Conservation (phyloP, 1,140 invertebrate species). For the Littorina saxatilis region DNA sequence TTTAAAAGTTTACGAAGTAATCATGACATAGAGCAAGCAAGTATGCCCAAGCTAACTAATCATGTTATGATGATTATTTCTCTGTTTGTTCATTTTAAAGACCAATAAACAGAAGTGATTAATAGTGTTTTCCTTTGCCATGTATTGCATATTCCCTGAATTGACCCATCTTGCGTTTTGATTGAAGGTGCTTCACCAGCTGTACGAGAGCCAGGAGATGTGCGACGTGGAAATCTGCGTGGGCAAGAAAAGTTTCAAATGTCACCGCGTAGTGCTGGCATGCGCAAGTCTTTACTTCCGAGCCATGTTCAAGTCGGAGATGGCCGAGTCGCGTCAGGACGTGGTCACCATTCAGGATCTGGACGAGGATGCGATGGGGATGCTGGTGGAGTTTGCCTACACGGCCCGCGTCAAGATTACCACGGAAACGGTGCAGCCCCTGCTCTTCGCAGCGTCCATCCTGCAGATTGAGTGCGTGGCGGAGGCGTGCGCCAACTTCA, state of each 20-base stretch:
- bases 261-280: conserved; percentile 71
- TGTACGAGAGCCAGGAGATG: conserved; percentile 61
- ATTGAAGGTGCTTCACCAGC: conserved; percentile 62
- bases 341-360: conserved; percentile 71
- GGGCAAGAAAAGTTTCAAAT: conserved; percentile 65
- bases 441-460: conserved; percentile 73
- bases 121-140: too few relatives aligned
- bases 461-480: conserved; percentile 73
- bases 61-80: too few relatives aligned
- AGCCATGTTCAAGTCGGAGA: conserved; percentile 72
- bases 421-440: conserved; percentile 71
- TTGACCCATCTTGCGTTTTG: too few relatives aligned
- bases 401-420: conserved; percentile 69
- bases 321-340: conserved; percentile 69
- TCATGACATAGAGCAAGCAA: too few relatives aligned
- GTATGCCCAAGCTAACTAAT: too few relatives aligned
- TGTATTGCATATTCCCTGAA: too few relatives aligned
- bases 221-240: conserved; percentile 72
- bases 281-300: conserved; percentile 72
- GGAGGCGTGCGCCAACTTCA: conserved; percentile 72
- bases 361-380: conserved; percentile 69
- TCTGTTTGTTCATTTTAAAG: conserved; percentile 27
- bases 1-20: too few relatives aligned
- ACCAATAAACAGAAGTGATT: too few relatives aligned
- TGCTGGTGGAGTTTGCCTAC: conserved; percentile 73